These are phyloP conservation scores for Grammomys surdaster DNA, from an alignment of 2,113 vertebrate species.

Conservation along the genomic window DNA sequence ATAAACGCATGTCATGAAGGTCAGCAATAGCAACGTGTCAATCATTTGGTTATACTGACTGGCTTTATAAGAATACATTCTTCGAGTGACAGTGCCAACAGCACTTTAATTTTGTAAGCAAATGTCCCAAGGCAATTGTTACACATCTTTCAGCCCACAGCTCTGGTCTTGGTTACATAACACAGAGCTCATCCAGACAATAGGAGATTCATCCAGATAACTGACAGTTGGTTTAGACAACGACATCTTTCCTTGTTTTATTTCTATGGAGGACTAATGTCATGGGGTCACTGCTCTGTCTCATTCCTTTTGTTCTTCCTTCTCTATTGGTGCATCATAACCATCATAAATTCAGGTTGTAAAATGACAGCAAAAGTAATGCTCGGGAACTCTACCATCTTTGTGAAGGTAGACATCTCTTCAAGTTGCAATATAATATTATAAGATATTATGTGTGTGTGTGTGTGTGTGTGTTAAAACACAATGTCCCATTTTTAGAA, in stretches of 20 bases:
- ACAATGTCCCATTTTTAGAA: background rate
- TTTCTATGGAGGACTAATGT: background rate
- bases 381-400: background rate
- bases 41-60: background rate
- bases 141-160: background rate
- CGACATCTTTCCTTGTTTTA: background rate
- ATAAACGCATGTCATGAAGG: background rate
- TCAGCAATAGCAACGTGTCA: background rate
- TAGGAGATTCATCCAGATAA: background rate
- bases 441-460: background rate
- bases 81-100: conserved; percentile 26
- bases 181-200: background rate
- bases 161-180: background rate
- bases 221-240: background rate
- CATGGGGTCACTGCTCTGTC: background rate
- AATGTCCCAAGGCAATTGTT: background rate
- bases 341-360: background rate
- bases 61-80: conserved; percentile 12
- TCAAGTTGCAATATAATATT: background rate
- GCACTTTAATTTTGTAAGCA: conserved; percentile 12
- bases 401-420: background rate
- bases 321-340: conserved; percentile 11
- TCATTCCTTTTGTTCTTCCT: background rate
- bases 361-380: background rate
- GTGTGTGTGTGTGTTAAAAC: background rate